A percentile compares a stretch with the other conserved stretches of the same genome.
These are phyloP conservation scores for Nycticryphes semicollaris DNA, from an alignment of 2,113 vertebrate genomes.

Conservation along the genomic window DNA sequence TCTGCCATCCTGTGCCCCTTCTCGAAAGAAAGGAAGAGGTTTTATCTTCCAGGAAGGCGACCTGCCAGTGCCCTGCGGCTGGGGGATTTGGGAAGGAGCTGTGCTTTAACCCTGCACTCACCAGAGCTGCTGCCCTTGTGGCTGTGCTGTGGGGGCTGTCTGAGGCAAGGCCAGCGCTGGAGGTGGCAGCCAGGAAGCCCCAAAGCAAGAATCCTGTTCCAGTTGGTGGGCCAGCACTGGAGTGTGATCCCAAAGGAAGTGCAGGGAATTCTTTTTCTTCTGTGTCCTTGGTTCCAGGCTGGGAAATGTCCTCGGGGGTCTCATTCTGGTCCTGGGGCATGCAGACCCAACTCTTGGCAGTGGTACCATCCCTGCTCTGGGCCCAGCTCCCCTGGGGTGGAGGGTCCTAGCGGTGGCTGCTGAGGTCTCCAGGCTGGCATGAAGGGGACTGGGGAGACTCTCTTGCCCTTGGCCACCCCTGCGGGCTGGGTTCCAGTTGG, in stretches of 20 bases:
- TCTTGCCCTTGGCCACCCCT: not conserved
- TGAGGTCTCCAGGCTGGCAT: not conserved
- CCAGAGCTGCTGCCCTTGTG: fast-evolving
- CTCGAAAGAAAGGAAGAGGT: not conserved
- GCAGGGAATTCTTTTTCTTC: not conserved
- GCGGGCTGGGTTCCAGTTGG: not conserved
- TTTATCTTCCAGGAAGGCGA: not conserved
- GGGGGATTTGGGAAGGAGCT: not conserved
- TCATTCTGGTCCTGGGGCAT: fast-evolving
- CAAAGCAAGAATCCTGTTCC: not conserved
- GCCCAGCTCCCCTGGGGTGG: not conserved
- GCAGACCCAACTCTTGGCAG: not conserved
- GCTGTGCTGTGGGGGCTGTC: fast-evolving
- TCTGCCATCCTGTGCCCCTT: not conserved
- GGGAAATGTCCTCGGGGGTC: not conserved
- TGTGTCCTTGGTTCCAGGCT: not conserved
- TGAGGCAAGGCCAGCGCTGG: not conserved
- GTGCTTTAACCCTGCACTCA: fast-evolving
- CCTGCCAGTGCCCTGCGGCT: not conserved
- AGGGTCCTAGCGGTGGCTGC: not conserved
- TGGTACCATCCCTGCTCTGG: fast-evolving
- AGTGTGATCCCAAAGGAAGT: fast-evolving
- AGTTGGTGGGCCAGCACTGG: not conserved
- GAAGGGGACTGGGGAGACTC: not conserved
- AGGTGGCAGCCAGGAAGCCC: not conserved